Percentiles rank a stretch among this genome's conserved stretches.
These are phyloP conservation scores for Bubo scandiacus DNA, from an alignment of 2,113 vertebrate genomes.

Conservation along the genomic window DNA sequence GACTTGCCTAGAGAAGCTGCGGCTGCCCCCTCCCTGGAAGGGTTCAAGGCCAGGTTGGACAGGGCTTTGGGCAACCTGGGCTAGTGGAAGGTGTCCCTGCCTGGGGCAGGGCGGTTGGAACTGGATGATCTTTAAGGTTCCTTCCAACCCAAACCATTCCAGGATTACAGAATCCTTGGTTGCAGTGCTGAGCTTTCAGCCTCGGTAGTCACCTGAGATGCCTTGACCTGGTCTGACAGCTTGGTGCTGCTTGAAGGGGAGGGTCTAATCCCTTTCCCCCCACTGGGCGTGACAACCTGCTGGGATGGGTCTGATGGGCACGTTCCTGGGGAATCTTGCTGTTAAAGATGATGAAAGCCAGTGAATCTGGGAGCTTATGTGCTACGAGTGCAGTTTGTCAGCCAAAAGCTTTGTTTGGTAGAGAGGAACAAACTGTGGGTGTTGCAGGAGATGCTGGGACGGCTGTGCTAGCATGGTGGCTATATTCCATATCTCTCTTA, in stretches of 20 bases:
- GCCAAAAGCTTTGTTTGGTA: neutral
- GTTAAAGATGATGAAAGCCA: neutral
- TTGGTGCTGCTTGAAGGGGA: neutral
- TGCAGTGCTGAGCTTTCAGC: neutral
- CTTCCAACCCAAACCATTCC: no score
- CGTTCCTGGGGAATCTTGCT: neutral
- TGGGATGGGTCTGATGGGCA: neutral
- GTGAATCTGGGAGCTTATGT: neutral
- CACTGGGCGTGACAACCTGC: fast-evolving
- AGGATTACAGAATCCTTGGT: no score
- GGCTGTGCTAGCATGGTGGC: neutral
- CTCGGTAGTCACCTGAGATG: neutral
- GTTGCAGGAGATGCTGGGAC: neutral
- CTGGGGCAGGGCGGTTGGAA: no score
- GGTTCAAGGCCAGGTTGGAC: no score
- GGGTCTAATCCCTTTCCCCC: neutral
- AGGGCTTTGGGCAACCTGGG: no score
- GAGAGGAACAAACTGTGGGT: neutral
- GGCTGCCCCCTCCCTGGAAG: no score
- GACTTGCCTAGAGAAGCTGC: no score
- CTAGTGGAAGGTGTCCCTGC: no score
- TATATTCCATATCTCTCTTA: neutral
- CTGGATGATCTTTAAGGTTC: no score
- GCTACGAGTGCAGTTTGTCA: fast-evolving
- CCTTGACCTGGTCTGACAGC: neutral